A percentile compares a stretch with the other conserved stretches of the same genome.
Conservation (phyloP, 2,113 vertebrate species). For the Centropus unirufus region DNA sequence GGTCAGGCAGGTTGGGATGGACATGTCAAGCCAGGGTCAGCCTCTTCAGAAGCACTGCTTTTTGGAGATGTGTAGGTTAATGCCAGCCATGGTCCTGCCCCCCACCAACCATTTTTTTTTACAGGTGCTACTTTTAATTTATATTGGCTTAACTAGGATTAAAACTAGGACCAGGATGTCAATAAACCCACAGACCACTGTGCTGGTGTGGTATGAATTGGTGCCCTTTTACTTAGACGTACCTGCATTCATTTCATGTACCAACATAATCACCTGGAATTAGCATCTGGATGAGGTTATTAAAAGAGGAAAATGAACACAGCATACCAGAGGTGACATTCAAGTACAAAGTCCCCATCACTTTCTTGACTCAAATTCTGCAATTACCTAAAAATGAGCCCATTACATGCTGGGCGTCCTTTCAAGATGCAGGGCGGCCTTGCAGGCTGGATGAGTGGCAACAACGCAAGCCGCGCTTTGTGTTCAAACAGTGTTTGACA, state of each 20-base stretch:
- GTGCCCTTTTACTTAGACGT: background rate
- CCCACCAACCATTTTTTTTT: background rate
- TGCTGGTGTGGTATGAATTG: background rate
- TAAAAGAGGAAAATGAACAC: slow-evolving; percentile 29
- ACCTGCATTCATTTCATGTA: background rate
- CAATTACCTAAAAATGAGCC: background rate
- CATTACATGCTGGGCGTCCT: background rate
- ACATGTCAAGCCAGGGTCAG: background rate
- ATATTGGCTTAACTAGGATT: background rate
- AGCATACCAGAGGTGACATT: background rate
- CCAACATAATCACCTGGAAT: background rate
- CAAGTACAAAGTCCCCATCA: background rate
- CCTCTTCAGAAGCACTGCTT: background rate
- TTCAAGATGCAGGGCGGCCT: slow-evolving; percentile 3
- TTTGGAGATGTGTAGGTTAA: background rate
- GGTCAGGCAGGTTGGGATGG: background rate
- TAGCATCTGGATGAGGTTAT: slow-evolving; percentile 12
- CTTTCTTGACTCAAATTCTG: background rate
- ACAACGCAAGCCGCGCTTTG: background rate
- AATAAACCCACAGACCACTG: background rate
- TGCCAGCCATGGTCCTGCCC: background rate
- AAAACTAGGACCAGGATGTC: accelerated
- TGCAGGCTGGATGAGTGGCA: background rate
- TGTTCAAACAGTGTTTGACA: slow-evolving; percentile 34
- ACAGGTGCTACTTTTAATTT: background rate